phyloP scores from a whole-genome alignment of 2,797 vertebrate species.

The Labroides dimidiatus region DNA sequence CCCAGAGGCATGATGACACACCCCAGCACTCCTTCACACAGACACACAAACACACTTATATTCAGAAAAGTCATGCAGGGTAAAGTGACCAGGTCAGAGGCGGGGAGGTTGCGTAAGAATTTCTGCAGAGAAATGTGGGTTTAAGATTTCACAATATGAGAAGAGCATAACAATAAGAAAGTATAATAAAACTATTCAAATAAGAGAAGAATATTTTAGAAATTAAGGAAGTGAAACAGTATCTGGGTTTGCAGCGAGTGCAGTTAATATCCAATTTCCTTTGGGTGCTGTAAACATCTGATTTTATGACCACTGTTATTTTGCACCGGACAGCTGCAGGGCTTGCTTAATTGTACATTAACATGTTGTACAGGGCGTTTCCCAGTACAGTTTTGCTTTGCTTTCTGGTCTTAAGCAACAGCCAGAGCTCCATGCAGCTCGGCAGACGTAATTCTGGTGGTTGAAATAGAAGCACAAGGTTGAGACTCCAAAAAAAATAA shows the following conservation, averaged over 20 bases:
- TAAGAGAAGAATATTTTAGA: slow-evolving; percentile 32
- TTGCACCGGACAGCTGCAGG: slow-evolving; percentile 61
- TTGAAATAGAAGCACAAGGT: slow-evolving; percentile 70
- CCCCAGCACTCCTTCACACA: slow-evolving; percentile 29
- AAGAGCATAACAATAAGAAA: slow-evolving; percentile 38
- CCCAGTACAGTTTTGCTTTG: slow-evolving; percentile 45
- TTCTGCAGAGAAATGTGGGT: slow-evolving; percentile 50
- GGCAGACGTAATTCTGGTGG: slow-evolving; percentile 57
- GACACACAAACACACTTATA: slow-evolving; percentile 45
- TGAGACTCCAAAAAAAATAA: slow-evolving; percentile 80
- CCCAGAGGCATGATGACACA: slow-evolving; percentile 50
- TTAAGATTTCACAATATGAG: slow-evolving; percentile 58
- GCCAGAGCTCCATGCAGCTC: slow-evolving; percentile 52
- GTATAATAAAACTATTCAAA: slow-evolving; percentile 9
- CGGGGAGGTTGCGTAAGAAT: slow-evolving; percentile 60
- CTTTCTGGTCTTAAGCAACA: slow-evolving; percentile 58
- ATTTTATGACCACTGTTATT: slow-evolving; percentile 66
- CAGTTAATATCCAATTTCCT: slow-evolving; percentile 52
- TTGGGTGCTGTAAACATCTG: slow-evolving; percentile 56
- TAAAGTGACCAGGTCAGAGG: slow-evolving; percentile 65
- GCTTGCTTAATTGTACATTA: slow-evolving; percentile 53
- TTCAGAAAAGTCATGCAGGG: slow-evolving; percentile 55
- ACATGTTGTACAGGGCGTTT: slow-evolving; percentile 51
- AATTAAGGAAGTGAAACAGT: slow-evolving; percentile 48
- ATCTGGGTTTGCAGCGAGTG: slow-evolving; percentile 38